A percentile compares a stretch with the other conserved stretches of the same genome.
These are phyloP conservation scores for Lycopodina hypogea DNA, from an alignment of 37 sponge, comb jelly and placozoan species.

Conservation along the genomic window DNA sequence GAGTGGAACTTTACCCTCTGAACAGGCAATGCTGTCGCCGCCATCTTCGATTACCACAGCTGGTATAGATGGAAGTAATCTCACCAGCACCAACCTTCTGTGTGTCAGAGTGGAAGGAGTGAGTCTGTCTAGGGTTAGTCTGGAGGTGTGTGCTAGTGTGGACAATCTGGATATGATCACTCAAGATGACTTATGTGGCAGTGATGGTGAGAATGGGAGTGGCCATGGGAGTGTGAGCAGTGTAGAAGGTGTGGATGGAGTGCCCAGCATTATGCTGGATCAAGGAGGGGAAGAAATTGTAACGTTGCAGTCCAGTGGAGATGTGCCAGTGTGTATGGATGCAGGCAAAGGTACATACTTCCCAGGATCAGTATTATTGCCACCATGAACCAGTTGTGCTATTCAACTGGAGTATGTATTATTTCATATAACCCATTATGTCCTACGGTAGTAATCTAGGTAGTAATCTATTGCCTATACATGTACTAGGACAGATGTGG, in stretches of 20 bases:
- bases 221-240: neutral
- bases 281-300: neutral
- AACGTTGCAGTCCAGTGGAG: neutral
- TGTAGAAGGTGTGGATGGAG: neutral
- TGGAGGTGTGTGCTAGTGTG: constrained; percentile 21
- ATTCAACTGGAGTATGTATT: no score
- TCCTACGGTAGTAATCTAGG: no score
- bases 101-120: neutral
- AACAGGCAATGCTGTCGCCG: neutral
- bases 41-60: neutral
- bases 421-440: no score
- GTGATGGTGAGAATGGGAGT: neutral
- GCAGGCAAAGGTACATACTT: neutral
- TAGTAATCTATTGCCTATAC: no score
- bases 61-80: neutral
- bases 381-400: no score
- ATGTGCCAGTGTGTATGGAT: neutral
- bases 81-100: neutral
- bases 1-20: constrained; percentile 4
- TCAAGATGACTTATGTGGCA: neutral
- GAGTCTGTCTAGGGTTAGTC: constrained; percentile 22
- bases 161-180: constrained; percentile 16
- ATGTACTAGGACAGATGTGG: no score
- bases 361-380: no score
- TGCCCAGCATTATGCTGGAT: neutral